Conservation (phyloP, 2,888 invertebrate species). For the Synanthedon myopaeformis region DNA sequence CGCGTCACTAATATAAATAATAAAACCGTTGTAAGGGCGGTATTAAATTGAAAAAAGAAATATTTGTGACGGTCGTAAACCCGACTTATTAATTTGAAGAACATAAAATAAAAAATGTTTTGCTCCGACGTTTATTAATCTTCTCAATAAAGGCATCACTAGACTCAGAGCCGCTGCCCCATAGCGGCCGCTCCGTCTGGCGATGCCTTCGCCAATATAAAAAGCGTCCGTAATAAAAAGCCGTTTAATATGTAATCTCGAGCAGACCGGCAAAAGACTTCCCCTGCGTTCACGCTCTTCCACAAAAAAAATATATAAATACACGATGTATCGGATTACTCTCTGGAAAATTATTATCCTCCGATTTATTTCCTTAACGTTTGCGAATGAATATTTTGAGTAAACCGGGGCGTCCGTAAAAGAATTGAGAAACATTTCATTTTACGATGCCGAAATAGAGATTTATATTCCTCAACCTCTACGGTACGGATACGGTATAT, state of each 20-base stretch:
- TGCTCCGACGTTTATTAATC: constrained; percentile 16
- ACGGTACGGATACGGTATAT: neutral
- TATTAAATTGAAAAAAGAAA: constrained; percentile 29
- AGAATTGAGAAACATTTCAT: neutral
- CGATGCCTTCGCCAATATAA: neutral
- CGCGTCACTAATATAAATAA: constrained; percentile 24
- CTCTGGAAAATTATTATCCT: constrained; percentile 2
- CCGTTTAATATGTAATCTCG: constrained; percentile 8
- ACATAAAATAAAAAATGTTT: constrained; percentile 14
- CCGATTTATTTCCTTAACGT: neutral
- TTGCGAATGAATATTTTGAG: neutral
- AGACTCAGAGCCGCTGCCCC: neutral
- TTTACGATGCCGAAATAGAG: neutral
- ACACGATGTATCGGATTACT: constrained; percentile 6
- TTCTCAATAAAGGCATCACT: constrained; percentile 12
- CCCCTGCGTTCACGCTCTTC: constrained; percentile 5
- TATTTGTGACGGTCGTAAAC: constrained; percentile 9
- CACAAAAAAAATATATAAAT: constrained; percentile 5
- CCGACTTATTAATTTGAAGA: constrained; percentile 19
- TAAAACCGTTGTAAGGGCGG: constrained; percentile 22
- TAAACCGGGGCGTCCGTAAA: neutral
- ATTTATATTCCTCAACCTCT: neutral
- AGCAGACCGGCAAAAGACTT: constrained; percentile 5
- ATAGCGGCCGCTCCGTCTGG: neutral
- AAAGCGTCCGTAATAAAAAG: constrained; percentile 5